phyloP scores from a whole-genome alignment of 2,113 vertebrate species.

The Scortum barcoo region DNA sequence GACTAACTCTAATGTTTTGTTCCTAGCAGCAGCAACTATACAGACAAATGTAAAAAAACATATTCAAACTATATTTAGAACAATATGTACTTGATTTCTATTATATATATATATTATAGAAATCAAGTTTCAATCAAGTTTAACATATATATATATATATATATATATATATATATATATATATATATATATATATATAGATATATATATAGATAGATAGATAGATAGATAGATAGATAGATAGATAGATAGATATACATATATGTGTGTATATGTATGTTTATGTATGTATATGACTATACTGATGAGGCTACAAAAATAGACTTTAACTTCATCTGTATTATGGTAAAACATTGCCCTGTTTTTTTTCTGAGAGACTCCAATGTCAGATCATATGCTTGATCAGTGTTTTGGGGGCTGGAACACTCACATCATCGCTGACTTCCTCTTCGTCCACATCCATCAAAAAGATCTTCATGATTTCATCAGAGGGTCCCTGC shows the following conservation, averaged over 20 bases:
- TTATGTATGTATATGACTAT: background rate
- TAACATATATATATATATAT: no score
- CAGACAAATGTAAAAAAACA: background rate
- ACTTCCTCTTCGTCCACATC: constrained; percentile 92
- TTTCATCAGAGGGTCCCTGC: constrained; percentile 91
- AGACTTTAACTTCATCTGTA: background rate
- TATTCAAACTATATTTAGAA: no score
- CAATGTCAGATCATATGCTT: background rate
- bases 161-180: no score
- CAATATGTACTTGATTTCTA: no score
- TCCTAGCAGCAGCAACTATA: background rate
- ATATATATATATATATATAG: no score
- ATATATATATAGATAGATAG: no score
- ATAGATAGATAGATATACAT: no score
- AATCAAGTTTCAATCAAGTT: no score
- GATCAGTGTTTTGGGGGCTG: background rate
- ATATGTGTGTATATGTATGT: no score
- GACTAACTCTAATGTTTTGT: background rate
- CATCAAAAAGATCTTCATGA: constrained; percentile 94
- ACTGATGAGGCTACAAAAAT: background rate
- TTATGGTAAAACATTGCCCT: background rate
- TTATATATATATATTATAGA: no score
- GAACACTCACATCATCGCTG: constrained; percentile 89
- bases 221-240: no score
- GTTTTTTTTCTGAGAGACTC: background rate